Evolutionary conservation across 2,797 vertebrate genomes (phyloP), one percentile per base, ranked within the genome.

Genomic region (Hirundo rustica): DNA sequence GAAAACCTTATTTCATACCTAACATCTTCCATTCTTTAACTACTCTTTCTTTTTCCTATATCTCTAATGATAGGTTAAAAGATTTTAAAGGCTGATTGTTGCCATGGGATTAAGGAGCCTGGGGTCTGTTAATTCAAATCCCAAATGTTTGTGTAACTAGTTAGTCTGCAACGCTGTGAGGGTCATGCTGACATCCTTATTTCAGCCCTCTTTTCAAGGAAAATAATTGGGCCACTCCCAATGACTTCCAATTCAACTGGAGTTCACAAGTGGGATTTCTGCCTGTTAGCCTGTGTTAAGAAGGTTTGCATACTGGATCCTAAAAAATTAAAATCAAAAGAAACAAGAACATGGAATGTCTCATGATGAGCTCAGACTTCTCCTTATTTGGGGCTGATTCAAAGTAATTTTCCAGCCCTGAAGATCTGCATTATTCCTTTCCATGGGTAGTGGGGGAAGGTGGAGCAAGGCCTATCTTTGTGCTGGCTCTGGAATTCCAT

Each of bases 21-120:
- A 75, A 58, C 23, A 57, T 82, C 73, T 72, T 86, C 66, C 48
- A 73, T 78, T 78, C 45, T 84, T 86, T 64, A 93, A 78, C 55
- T 61, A 10, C 57, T 91, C 95, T 72, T 50, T 61, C 42, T 26
- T 72, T 91, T 84, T 21, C 83, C 62, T 85, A 0, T 55, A 44
- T 71, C 55, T 94, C 23, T 85, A 94, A 92, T 66, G 74, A 79
- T 85, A 93, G 70, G 92, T 93, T 94, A 64, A 75, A 93, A 95
- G 90, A 95, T 93, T 34, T 77, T 88, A 79, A 73, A 86, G 71
- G 67, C 66, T 93, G 90, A 94, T 95, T 88, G 92, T 95, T 93
- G 74, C 83, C 92, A 95, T 93, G 90, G 90, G 88, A 96, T 72
- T 93, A 70, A 94, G 90, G 60, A 95, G 66, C 54, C 90, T 92